phyloP scores from a whole-genome alignment of 2,888 invertebrate species.

The Drosophila multiciliata region DNA sequence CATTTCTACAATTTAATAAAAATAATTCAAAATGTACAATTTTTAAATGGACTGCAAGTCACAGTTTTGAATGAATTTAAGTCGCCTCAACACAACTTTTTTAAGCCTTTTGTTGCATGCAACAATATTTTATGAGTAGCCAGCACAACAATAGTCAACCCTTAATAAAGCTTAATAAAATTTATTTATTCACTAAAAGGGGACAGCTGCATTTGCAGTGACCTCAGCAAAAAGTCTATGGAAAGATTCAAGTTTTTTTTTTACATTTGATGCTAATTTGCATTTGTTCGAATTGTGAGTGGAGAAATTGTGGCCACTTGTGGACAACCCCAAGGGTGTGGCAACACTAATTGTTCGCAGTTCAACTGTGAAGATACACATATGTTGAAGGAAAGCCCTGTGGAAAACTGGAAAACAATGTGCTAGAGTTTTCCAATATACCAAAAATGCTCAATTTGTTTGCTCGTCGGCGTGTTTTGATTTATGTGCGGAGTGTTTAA shows the following conservation, averaged over 20 bases:
- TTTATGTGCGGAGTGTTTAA: slow-evolving; percentile 35
- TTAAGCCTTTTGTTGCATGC: neutral
- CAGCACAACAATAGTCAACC: slow-evolving; percentile 27
- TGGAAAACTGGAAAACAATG: slow-evolving; percentile 29
- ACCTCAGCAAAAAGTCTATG: slow-evolving; percentile 9
- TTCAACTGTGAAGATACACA: slow-evolving; percentile 73
- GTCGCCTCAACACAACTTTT: neutral
- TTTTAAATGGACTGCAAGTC: neutral
- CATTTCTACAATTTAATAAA: neutral
- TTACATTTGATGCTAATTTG: slow-evolving; percentile 39
- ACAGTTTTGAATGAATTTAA: neutral
- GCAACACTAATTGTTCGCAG: slow-evolving; percentile 58
- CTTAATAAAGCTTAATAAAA: slow-evolving; percentile 8
- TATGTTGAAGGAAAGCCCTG: slow-evolving; percentile 48
- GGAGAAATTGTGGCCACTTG: slow-evolving; percentile 52
- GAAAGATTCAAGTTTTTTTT: neutral
- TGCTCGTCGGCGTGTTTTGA: slow-evolving; percentile 63
- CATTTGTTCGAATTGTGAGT: slow-evolving; percentile 27
- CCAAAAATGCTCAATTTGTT: slow-evolving; percentile 57
- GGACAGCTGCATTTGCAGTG: slow-evolving; percentile 35
- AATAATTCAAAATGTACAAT: neutral
- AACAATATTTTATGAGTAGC: neutral
- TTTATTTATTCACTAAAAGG: neutral
- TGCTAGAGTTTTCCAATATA: slow-evolving; percentile 35
- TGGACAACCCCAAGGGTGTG: slow-evolving; percentile 51